Base-by-base conservation (phyloP, 1,140 invertebrate species). In the Propsilocerus akamusi region DNA sequence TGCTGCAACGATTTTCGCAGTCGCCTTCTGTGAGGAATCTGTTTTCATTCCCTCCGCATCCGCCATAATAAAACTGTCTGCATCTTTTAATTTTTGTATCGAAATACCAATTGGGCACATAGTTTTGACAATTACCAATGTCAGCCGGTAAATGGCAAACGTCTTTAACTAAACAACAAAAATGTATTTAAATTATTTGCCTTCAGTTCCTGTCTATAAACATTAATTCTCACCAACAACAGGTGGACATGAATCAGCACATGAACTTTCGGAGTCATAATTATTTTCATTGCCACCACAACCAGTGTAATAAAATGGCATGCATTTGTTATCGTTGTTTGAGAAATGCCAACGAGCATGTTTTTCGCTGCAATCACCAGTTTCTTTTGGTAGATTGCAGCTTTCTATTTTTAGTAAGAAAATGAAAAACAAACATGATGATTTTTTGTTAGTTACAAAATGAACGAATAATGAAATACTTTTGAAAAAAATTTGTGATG, bases 301-400 rank as follows among this genome's bases (percentile, higher is more conserved):
- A 54, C 92, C 92, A 52, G 80, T 81, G 72, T 89, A 97, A 75
- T 92, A 92, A 75, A 98, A 98, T 41, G 89, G 87, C 71, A 84
- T 74, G 75, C 94, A 98, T 50, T 83, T 76, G 63, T 90, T 85
- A 64, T 90, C 81, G 25, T 73, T 71, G 41, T 73, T 70, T 64
- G 92, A 86, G 72, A 87, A 97, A 67, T 83, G 84, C 90, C 90
- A 96, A 55, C 76, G 72, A 25, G 86, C 72, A 47, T 80, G 63
- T 54, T 78, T 79, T 56, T 85, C 80, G 41, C 74, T 76, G 70
- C 91, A 95, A 41, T 17, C 79, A 66, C 90, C 91, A 56, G 75
- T 73, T 53, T 76, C 75, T 67, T 81, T 76, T 53, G 83, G 80
- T 60, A 87, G 70, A 57, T 74, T 74, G 72, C 93, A 97, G 63